phyloP scores from a whole-genome alignment of 1,140 invertebrate genomes.

The Procambarus virginalis region DNA sequence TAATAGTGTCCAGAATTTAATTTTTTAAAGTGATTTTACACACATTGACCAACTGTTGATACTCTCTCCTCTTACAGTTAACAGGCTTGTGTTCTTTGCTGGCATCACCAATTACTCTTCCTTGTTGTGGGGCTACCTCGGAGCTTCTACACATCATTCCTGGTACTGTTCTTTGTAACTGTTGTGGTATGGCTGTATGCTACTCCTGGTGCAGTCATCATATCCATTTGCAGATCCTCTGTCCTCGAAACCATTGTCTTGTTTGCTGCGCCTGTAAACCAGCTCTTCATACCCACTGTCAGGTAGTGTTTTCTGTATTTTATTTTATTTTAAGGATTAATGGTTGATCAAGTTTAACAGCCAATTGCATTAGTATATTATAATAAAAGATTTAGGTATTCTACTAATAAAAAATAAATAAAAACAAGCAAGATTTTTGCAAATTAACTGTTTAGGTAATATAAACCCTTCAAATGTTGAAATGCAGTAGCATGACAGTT shows the following conservation, averaged over 20 bases:
- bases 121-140: conserved; percentile 35
- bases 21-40: no score
- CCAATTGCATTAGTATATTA: no score
- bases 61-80: conserved; percentile 13
- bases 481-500: no score
- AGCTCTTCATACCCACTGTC: conserved; percentile 41
- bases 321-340: not conserved
- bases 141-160: conserved; percentile 43
- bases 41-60: no score
- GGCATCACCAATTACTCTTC: conserved; percentile 22
- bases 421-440: no score
- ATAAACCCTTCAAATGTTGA: no score
- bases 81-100: conserved; percentile 32
- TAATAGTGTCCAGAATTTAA: no score
- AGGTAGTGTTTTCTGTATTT: conserved; percentile 18
- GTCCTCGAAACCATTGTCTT: conserved; percentile 46
- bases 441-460: no score
- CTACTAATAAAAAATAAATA: no score
- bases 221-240: conserved; percentile 31
- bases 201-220: conserved; percentile 45
- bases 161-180: conserved; percentile 29
- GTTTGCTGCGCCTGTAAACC: conserved; percentile 28
- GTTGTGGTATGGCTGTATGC: conserved; percentile 28
- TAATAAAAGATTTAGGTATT: no score
- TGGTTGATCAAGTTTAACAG: no score